Evolutionary conservation across 2,797 vertebrate genomes (phyloP).

Genomic region (Ispidina lecontei): DNA sequence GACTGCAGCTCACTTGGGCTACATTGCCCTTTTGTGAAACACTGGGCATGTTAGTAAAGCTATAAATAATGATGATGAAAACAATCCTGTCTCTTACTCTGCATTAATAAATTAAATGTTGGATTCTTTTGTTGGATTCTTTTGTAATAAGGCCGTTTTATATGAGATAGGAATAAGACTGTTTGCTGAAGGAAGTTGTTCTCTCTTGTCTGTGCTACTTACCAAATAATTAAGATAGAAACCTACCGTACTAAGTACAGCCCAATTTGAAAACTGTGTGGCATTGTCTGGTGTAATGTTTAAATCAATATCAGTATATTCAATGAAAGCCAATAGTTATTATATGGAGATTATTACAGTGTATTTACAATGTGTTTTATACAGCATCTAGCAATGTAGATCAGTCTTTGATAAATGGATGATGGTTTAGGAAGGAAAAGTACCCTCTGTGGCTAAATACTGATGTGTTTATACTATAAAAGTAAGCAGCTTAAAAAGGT

Average conservation of each 20-base stretch:
- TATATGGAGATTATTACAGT: not conserved
- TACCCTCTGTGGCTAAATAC: not conserved
- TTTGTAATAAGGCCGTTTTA: not conserved
- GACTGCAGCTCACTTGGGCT: not conserved
- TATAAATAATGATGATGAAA: not conserved
- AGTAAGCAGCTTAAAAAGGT: constrained; percentile 13
- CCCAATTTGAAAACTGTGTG: not conserved
- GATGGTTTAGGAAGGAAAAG: not conserved
- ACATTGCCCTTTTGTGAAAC: not conserved
- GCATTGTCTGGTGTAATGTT: not conserved
- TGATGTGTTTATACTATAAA: not conserved
- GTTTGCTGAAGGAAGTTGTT: not conserved
- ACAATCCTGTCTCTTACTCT: not conserved
- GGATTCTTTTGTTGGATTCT: not conserved
- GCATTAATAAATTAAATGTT: not conserved
- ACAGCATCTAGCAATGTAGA: not conserved
- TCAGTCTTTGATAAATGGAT: not conserved
- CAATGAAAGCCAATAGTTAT: not conserved
- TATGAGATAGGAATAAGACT: not conserved
- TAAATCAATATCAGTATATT: not conserved
- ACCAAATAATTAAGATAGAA: not conserved
- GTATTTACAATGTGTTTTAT: constrained; percentile 26
- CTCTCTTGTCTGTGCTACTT: not conserved
- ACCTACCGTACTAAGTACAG: not conserved
- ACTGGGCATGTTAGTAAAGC: not conserved